phyloP scores from a whole-genome alignment of 2,888 invertebrate species.

The Parnassius mnemosyne region DNA sequence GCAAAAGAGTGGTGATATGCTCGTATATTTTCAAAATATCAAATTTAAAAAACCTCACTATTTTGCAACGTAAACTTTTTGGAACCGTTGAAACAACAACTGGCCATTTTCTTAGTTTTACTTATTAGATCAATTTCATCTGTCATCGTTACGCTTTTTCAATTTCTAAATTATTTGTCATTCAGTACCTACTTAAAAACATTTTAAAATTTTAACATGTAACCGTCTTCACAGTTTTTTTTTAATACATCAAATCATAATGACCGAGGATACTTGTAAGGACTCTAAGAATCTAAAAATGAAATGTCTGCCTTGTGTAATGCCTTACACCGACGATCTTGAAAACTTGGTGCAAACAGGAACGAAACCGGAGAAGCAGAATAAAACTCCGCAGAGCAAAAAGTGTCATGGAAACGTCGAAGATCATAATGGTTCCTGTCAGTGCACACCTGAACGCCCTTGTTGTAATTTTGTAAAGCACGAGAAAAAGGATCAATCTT shows the following conservation, averaged over 20 bases:
- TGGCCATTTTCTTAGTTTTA: conserved; percentile 1
- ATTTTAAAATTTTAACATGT: conserved; percentile 20
- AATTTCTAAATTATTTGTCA: conserved; percentile 2
- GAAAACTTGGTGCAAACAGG: conserved; percentile 3
- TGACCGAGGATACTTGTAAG: conserved; percentile 19
- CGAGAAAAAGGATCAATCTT: neutral
- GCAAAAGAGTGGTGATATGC: too few species aligned
- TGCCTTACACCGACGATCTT: conserved; percentile 26
- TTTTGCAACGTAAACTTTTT: neutral
- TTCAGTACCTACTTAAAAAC: neutral
- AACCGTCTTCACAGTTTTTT: neutral
- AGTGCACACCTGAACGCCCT: conserved; percentile 31
- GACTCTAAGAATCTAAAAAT: conserved; percentile 30
- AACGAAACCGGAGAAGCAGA: conserved; percentile 22
- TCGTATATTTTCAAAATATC: too few species aligned
- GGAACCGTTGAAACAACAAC: neutral
- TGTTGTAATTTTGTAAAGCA: conserved; percentile 31
- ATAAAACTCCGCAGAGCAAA: conserved; percentile 11
- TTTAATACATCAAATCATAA: neutral
- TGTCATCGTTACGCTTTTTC: conserved; percentile 6
- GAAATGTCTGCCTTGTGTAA: conserved; percentile 40
- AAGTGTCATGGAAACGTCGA: conserved; percentile 18
- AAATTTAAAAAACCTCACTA: too few species aligned
- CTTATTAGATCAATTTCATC: conserved; percentile 4
- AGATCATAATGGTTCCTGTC: conserved; percentile 14